Conservation (phyloP, 37 sponge, comb jelly and placozoan species). For the Ephydatia muelleri region DNA sequence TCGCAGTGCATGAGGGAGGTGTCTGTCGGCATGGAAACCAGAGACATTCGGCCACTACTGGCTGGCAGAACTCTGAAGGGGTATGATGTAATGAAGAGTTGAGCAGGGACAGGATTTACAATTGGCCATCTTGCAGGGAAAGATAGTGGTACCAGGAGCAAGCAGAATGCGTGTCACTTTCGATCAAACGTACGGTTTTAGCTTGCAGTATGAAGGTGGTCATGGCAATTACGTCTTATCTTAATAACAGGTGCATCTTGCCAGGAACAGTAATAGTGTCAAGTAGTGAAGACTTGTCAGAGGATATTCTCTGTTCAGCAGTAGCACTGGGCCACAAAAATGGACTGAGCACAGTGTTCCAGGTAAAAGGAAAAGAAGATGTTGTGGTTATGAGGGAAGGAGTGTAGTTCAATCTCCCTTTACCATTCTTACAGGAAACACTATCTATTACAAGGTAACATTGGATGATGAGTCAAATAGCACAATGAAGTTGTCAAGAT, state of each 20-base stretch:
- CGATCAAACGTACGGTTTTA: slow-evolving; percentile 47
- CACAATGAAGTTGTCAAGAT: slow-evolving; percentile 21
- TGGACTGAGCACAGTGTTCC: slow-evolving; percentile 19
- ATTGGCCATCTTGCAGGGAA: slow-evolving; percentile 19
- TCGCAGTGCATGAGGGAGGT: slow-evolving; percentile 79
- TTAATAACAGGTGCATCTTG: slow-evolving; percentile 8
- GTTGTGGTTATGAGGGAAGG: not conserved
- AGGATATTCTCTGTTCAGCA: not conserved
- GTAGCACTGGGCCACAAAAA: not conserved
- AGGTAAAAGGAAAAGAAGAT: too few relatives aligned
- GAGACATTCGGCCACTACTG: slow-evolving; percentile 19
- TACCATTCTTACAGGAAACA: slow-evolving; percentile 29
- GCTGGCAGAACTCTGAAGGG: slow-evolving; percentile 17
- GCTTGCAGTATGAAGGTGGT: not conserved
- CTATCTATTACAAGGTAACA: slow-evolving; percentile 54
- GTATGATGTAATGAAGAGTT: slow-evolving; percentile 19
- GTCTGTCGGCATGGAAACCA: slow-evolving; percentile 42
- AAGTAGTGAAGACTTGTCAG: slow-evolving; percentile 10
- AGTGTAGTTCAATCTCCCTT: not conserved
- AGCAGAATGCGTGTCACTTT: slow-evolving; percentile 54
- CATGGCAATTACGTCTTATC: not conserved
- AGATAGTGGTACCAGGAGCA: slow-evolving; percentile 44
- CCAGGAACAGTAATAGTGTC: slow-evolving; percentile 33
- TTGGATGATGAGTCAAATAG: not conserved
- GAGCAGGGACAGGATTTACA: not conserved